These are phyloP conservation scores for Neodon shergylaensis DNA, from an alignment of 2,113 vertebrate species.

Conservation along the genomic window DNA sequence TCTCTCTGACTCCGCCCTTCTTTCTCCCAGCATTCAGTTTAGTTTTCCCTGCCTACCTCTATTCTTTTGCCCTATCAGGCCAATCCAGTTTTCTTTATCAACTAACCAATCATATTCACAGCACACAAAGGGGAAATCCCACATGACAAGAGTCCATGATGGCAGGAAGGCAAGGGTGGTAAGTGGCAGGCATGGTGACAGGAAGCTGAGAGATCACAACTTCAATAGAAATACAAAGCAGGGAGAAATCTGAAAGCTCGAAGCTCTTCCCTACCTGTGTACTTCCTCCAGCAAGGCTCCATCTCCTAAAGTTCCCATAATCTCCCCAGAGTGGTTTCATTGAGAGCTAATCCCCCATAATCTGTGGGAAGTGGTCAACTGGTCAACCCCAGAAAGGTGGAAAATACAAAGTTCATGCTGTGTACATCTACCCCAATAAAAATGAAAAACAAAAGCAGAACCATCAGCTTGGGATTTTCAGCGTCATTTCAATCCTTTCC, in stretches of 20 bases:
- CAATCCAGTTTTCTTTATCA: no score
- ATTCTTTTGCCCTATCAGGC: no score
- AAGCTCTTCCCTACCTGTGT: no score
- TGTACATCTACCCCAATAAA: background rate
- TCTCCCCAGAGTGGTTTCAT: background rate
- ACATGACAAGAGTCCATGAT: background rate
- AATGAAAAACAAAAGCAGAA: background rate
- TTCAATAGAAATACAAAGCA: background rate
- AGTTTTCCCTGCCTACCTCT: no score
- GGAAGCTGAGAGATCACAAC: background rate
- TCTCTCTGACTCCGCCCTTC: no score
- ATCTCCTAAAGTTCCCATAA: background rate
- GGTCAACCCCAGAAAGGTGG: background rate
- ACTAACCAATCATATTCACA: no score
- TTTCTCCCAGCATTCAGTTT: no score
- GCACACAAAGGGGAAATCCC: no score
- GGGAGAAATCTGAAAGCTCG: background rate
- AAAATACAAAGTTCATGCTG: background rate
- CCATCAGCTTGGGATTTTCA: background rate
- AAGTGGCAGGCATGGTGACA: background rate
- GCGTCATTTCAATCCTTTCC: background rate
- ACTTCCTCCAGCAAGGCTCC: background rate
- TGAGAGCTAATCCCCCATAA: background rate
- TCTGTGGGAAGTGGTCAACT: background rate
- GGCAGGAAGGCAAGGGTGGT: background rate